Conservation (phyloP, 2,797 vertebrate genomes). For the Semotilus atromaculatus region DNA sequence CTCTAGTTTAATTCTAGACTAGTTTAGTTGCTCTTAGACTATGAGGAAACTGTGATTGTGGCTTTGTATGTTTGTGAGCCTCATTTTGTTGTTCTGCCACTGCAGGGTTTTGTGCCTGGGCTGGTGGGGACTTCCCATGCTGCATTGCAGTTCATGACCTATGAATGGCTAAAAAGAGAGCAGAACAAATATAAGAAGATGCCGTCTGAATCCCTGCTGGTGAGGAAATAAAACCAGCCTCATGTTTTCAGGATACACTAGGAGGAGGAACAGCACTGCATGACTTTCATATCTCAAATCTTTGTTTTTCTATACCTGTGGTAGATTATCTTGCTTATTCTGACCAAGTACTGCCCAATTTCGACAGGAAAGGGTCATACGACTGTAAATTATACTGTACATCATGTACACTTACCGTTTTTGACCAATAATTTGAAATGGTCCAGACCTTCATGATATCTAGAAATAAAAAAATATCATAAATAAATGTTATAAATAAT, state of each 20-base stretch:
- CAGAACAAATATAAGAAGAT: conserved; percentile 81
- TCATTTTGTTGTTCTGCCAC: conserved; percentile 33
- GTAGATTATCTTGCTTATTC: background rate
- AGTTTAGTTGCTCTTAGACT: background rate
- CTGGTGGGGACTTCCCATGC: conserved; percentile 86
- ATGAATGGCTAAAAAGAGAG: conserved; percentile 83
- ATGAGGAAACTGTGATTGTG: background rate
- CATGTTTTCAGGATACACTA: background rate
- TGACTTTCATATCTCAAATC: background rate
- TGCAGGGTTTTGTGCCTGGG: conserved; percentile 85
- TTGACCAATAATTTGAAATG: background rate
- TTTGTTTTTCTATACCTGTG: background rate
- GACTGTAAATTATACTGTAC: background rate
- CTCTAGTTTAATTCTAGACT: background rate
- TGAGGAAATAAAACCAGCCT: conserved; percentile 58
- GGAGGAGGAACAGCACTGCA: background rate
- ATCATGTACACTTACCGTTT: background rate
- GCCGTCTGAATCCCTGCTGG: conserved; percentile 79
- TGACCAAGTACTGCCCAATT: background rate
- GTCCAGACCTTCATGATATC: background rate
- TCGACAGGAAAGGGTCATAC: background rate
- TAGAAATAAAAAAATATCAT: background rate
- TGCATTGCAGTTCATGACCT: conserved; percentile 88
- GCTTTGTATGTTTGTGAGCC: conserved; percentile 1
- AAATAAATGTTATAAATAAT: background rate